These are phyloP conservation scores for Spongia lamella DNA, from an alignment of 37 sponge, comb jelly and placozoan species.

Conservation along the genomic window DNA sequence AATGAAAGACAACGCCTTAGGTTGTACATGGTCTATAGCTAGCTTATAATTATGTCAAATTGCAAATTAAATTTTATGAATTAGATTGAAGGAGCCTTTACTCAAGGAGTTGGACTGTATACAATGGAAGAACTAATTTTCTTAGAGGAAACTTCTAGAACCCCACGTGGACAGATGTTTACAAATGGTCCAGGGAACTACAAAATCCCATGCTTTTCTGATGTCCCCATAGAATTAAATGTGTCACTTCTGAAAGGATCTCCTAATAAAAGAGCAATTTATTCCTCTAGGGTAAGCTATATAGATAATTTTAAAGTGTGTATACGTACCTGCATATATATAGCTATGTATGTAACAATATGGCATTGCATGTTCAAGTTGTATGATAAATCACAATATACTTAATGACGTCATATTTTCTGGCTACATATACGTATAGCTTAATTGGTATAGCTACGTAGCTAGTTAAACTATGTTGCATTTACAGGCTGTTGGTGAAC, in stretches of 20 bases:
- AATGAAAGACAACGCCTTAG: background rate
- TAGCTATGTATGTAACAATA: background rate
- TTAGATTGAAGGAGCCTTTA: conserved; percentile 80
- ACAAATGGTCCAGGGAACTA: conserved; percentile 79
- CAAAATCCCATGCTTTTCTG: conserved; percentile 78
- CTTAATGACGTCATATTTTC: background rate
- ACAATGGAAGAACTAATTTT: conserved; percentile 71
- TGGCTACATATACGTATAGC: too few species aligned
- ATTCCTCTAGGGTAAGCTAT: conserved; percentile 66
- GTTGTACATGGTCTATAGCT: background rate
- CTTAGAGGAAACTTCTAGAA: conserved; percentile 42
- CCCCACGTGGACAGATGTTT: conserved; percentile 50
- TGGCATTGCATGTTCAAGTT: too few species aligned
- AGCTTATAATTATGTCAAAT: background rate
- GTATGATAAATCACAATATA: too few species aligned
- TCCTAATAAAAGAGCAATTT: conserved; percentile 73
- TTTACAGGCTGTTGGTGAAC: conserved; percentile 87
- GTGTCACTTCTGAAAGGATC: conserved; percentile 66
- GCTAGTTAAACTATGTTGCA: background rate
- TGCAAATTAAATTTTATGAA: background rate
- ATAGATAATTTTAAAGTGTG: background rate
- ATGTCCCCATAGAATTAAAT: conserved; percentile 72
- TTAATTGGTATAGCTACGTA: background rate
- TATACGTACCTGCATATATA: too few species aligned
- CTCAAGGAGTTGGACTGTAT: conserved; percentile 72